Base-by-base conservation (phyloP, 2,797 vertebrate species). In the Etheostoma nigrum region DNA sequence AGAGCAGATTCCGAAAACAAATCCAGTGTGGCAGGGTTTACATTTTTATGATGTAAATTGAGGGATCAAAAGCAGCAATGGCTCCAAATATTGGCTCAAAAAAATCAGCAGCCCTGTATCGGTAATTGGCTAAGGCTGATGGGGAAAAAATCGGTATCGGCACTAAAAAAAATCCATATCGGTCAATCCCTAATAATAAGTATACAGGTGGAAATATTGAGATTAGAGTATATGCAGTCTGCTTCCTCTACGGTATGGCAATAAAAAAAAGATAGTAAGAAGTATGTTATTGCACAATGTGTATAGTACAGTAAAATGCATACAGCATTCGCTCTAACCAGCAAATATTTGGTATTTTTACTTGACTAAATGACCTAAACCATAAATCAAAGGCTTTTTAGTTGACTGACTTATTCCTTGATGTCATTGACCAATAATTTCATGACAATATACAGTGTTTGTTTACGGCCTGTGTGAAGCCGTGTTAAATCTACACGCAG, bases 401-500 rank as follows among this genome's bases (percentile, higher is more conserved):
- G 4, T 36, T 51, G 19, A 65, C 9, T 53, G 19, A 64, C 25
- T 61, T 33, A 45, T 40, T 40, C 36, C 10, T 40, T 66, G 15
- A 21, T 15, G 44, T 44, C 12, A 62, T 1, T 53, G 21, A 48
- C 21, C 18, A 23, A 27, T 60, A 4, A 66, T 65, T 63, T 51
- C 25, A 57, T 36, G 55, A 8, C 47, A 67, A 14, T n/a, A 51
- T 30, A 51, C 14, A 44, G 13, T 44, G 14, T 72, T n/a, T 62
- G 44, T 76, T 69, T 58, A 52, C 36, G 21, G 18, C 21, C 27
- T 25, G 23, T 66, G n/a, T 23, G 53, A 63, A 25, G 13, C 64
- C 33, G 60, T 23, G 47, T 55, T 64, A 66, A 45, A 58, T 53
- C 13, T 16, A 45, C 47, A 53, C 18, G 33, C 42, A 59, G 51